These are phyloP conservation scores for Eolophus roseicapilla DNA, from an alignment of 2,113 vertebrate genomes.

Conservation along the genomic window DNA sequence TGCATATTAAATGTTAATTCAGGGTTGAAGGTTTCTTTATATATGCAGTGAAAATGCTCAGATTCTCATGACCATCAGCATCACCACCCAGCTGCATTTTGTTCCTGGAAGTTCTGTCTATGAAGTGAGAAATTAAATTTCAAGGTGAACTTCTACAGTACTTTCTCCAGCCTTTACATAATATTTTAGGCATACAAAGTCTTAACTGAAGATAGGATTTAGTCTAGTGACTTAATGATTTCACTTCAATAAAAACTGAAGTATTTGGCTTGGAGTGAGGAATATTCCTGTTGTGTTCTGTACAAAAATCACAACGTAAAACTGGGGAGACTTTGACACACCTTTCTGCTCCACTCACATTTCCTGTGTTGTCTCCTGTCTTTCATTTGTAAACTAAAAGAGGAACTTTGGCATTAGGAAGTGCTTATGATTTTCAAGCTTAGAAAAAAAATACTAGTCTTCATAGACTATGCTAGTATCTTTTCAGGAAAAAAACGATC, in stretches of 20 bases:
- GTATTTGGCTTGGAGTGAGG: neutral
- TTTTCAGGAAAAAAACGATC: neutral
- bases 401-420: neutral
- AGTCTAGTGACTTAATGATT: neutral
- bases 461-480: neutral
- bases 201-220: neutral
- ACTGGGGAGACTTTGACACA: neutral
- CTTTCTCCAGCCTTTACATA: neutral
- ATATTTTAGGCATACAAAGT: neutral
- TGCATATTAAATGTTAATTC: neutral
- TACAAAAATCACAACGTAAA: neutral
- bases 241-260: neutral
- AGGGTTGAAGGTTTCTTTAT: neutral
- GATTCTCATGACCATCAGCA: neutral
- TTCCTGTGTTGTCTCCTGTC: neutral
- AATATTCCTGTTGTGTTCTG: neutral
- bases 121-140: neutral
- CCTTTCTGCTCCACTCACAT: rapidly evolving
- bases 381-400: neutral
- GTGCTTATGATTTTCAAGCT: neutral
- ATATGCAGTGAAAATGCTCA: neutral
- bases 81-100: neutral
- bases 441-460: neutral
- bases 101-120: neutral
- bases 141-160: neutral